Evolutionary conservation across 2,113 vertebrate genomes (phyloP).

Genomic region (Actenoides lindsayi): DNA sequence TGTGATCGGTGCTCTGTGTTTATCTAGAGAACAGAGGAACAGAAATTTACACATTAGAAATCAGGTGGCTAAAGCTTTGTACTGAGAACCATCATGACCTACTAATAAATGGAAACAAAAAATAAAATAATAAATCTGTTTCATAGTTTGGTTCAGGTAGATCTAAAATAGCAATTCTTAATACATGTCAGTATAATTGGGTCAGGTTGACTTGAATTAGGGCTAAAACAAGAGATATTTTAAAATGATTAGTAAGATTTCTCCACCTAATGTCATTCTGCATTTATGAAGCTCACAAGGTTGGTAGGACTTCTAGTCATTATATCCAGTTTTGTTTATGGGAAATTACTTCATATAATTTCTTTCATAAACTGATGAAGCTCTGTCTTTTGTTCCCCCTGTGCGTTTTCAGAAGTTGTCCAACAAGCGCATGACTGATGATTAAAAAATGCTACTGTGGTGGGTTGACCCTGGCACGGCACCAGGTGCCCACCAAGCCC

Average conservation of each 20-base stretch:
- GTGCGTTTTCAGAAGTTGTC: neutral
- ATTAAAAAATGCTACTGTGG: neutral
- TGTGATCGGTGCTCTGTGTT: constrained; percentile 30
- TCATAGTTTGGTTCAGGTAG: neutral
- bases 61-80: neutral
- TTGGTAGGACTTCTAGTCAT: neutral
- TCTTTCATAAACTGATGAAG: neutral
- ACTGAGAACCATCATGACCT: neutral
- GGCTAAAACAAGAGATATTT: neutral
- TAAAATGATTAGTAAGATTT: neutral
- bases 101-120: neutral
- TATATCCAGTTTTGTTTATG: neutral
- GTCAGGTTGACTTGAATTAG: neutral
- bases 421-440: neutral
- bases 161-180: neutral
- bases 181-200: neutral
- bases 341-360: neutral
- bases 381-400: neutral
- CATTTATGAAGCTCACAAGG: neutral
- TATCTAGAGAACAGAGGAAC: constrained; percentile 45
- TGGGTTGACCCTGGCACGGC: no score
- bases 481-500: no score
- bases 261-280: neutral
- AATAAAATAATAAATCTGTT: neutral
- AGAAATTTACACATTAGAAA: neutral